Evolutionary conservation across 2,113 vertebrate species (phyloP).

Genomic region (Lucifuga dentata): DNA sequence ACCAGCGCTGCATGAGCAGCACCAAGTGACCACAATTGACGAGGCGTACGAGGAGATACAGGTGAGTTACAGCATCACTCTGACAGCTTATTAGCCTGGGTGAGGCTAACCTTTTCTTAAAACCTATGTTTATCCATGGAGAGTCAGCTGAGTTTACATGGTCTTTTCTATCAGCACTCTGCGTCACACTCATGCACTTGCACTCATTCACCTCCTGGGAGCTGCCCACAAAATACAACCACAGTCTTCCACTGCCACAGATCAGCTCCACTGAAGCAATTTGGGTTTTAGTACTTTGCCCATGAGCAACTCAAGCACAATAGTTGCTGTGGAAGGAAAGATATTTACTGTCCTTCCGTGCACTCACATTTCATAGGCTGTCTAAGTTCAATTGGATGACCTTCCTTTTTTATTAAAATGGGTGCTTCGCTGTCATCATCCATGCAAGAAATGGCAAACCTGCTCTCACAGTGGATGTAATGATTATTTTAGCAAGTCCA

Average conservation of each 20-base stretch:
- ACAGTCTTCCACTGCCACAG: conserved; percentile 20
- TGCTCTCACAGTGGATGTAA: background rate
- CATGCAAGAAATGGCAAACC: background rate
- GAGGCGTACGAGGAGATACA: conserved; percentile 97
- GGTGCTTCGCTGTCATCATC: too few relatives aligned
- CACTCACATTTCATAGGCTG: conserved; percentile 7
- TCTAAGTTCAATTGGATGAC: conserved; percentile 1
- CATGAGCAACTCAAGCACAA: conserved; percentile 16
- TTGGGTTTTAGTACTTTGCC: conserved; percentile 32
- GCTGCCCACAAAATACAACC: conserved; percentile 37
- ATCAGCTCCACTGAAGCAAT: conserved; percentile 36
- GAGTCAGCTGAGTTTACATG: too few relatives aligned
- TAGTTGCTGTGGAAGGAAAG: conserved; percentile 20
- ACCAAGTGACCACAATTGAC: conserved; percentile 96
- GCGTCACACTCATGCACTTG: too few relatives aligned
- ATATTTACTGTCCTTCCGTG: conserved; percentile 6
- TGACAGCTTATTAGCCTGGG: conserved; percentile 51
- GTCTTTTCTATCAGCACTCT: conserved; percentile 31
- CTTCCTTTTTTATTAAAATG: background rate
- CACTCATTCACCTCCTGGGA: conserved; percentile 31
- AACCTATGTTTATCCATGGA: too few relatives aligned
- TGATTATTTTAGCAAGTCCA: background rate
- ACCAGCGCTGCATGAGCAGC: conserved; percentile 94
- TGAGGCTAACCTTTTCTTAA: conserved; percentile 43
- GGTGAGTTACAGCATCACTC: conserved; percentile 76